Evolutionary conservation across 2,113 vertebrate genomes (phyloP).

Genomic region (Equus quagga): DNA sequence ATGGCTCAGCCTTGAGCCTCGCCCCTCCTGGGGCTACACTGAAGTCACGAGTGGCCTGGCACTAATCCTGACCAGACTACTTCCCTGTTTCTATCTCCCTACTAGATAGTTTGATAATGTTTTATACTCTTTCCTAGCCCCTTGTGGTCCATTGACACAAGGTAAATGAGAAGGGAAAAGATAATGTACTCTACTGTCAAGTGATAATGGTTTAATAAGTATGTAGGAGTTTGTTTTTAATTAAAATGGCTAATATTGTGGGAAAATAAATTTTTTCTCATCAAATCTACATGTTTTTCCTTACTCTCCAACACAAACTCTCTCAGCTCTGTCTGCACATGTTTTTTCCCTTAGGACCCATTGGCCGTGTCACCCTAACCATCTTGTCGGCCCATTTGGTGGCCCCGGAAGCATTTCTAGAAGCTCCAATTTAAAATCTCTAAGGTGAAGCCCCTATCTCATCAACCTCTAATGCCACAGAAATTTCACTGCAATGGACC

Average conservation of each 20-base stretch:
- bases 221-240: neutral
- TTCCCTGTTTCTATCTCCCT: neutral
- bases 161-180: neutral
- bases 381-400: neutral
- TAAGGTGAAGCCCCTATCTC: neutral
- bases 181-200: neutral
- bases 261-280: neutral
- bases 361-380: neutral
- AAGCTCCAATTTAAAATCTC: neutral
- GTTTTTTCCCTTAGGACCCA: neutral
- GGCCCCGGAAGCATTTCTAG: neutral
- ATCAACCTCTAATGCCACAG: neutral
- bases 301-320: neutral
- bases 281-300: neutral
- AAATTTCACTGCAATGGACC: neutral
- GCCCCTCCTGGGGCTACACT: fast-evolving
- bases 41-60: neutral
- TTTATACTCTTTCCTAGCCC: neutral
- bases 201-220: neutral
- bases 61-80: neutral
- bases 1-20: neutral
- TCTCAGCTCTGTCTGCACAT: neutral
- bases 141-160: neutral
- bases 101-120: neutral
- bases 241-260: neutral